Conservation (phyloP, 2,888 invertebrate species). For the Eristalinus aeneus region DNA sequence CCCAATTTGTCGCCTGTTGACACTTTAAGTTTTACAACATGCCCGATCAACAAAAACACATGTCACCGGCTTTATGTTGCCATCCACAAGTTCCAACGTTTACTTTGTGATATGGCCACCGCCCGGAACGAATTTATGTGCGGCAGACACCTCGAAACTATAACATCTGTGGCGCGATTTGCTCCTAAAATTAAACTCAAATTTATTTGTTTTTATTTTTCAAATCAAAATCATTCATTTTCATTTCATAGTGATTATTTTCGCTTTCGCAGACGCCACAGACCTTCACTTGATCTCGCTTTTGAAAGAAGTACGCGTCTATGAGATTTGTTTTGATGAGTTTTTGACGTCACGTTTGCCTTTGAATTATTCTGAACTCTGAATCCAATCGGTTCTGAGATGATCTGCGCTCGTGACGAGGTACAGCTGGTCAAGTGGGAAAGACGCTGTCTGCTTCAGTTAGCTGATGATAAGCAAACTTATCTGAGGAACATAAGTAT, state of each 20-base stretch:
- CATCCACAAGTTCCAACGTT: background rate
- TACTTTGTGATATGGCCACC: background rate
- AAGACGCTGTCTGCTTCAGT: background rate
- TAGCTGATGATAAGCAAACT: background rate
- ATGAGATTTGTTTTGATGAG: background rate
- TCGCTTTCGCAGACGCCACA: background rate
- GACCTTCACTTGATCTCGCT: background rate
- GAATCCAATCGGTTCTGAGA: background rate
- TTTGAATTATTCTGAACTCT: background rate
- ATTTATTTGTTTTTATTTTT: background rate
- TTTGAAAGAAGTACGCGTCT: background rate
- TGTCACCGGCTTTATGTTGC: background rate
- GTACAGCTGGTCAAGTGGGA: background rate
- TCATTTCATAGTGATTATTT: background rate
- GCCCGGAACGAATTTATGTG: background rate
- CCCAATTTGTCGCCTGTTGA: background rate
- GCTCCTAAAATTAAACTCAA: background rate
- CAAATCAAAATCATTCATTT: background rate
- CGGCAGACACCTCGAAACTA: background rate
- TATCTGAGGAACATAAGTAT: too few species aligned
- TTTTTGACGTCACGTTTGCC: background rate
- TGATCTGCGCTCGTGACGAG: background rate
- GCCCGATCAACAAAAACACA: background rate
- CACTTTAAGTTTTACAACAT: background rate
- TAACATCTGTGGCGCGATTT: background rate